A percentile compares a stretch with the other conserved stretches of the same genome.
These are phyloP conservation scores for Thomomys bottae DNA, from an alignment of 2,113 vertebrate genomes.

Conservation along the genomic window DNA sequence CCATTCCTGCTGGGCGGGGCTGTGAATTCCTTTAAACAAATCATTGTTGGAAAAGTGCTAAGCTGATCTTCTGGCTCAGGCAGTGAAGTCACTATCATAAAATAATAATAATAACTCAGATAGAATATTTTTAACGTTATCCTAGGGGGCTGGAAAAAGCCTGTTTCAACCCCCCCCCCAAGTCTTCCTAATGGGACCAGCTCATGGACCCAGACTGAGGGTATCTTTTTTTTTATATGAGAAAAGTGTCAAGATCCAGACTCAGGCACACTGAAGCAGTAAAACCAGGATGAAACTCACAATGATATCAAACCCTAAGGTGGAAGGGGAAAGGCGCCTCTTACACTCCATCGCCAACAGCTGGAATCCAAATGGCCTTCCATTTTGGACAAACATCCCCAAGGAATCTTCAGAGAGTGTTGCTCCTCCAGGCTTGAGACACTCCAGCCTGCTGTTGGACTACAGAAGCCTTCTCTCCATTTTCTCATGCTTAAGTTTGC, in stretches of 20 bases:
- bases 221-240: neutral
- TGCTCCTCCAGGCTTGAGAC: neutral
- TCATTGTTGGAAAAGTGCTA: neutral
- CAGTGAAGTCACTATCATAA: neutral
- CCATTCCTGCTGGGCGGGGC: neutral
- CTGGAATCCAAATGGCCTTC: neutral
- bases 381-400: neutral
- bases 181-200: accelerated
- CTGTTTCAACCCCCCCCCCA: accelerated
- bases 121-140: neutral
- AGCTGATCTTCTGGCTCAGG: neutral
- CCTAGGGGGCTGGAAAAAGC: neutral
- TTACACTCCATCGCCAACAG: too few species aligned
- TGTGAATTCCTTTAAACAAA: neutral
- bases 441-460: neutral
- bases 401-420: neutral
- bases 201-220: neutral
- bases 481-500: neutral
- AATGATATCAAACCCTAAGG: neutral
- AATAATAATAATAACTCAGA: neutral
- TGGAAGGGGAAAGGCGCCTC: too few species aligned
- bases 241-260: neutral
- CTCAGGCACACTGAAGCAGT: neutral
- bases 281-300: neutral
- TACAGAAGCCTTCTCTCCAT: neutral